Conservation (phyloP, 2,888 invertebrate species). For the Diadegma fenestrale region DNA sequence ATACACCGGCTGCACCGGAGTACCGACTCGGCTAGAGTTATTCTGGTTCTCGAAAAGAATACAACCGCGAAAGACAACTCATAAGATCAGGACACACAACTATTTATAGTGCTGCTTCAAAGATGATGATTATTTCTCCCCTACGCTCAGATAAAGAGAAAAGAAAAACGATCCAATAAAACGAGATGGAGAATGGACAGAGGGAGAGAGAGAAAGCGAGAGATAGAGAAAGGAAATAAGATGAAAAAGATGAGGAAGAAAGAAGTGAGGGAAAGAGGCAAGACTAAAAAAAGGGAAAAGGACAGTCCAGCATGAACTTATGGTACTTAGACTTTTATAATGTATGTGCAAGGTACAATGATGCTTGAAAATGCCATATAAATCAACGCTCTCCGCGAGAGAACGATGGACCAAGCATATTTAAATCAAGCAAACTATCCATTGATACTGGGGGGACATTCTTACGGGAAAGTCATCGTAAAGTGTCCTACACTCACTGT, state of each 20-base stretch:
- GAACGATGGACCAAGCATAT: slow-evolving; percentile 59
- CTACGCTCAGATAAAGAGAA: slow-evolving; percentile 36
- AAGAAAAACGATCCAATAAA: slow-evolving; percentile 2
- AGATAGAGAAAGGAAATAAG: slow-evolving; percentile 8
- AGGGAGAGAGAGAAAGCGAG: neutral
- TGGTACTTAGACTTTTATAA: slow-evolving; percentile 45
- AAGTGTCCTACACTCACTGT: slow-evolving; percentile 37
- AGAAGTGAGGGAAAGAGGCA: slow-evolving; percentile 23
- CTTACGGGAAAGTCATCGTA: slow-evolving; percentile 56
- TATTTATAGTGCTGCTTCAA: slow-evolving; percentile 77
- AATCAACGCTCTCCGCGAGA: slow-evolving; percentile 55
- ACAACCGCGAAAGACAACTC: slow-evolving; percentile 67
- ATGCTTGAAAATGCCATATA: slow-evolving; percentile 57
- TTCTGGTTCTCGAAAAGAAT: slow-evolving; percentile 73
- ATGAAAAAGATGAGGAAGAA: neutral
- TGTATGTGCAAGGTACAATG: slow-evolving; percentile 52
- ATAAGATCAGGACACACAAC: slow-evolving; percentile 73
- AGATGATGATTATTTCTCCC: slow-evolving; percentile 73
- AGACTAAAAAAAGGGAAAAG: slow-evolving; percentile 54
- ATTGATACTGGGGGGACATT: slow-evolving; percentile 62
- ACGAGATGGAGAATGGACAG: neutral
- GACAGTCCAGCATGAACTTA: slow-evolving; percentile 42
- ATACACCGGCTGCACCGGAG: neutral
- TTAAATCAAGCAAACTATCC: slow-evolving; percentile 67
- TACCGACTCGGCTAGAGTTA: slow-evolving; percentile 21